Evolutionary conservation across 2,797 vertebrate genomes (phyloP).

Genomic region (Antennarius maculatus): DNA sequence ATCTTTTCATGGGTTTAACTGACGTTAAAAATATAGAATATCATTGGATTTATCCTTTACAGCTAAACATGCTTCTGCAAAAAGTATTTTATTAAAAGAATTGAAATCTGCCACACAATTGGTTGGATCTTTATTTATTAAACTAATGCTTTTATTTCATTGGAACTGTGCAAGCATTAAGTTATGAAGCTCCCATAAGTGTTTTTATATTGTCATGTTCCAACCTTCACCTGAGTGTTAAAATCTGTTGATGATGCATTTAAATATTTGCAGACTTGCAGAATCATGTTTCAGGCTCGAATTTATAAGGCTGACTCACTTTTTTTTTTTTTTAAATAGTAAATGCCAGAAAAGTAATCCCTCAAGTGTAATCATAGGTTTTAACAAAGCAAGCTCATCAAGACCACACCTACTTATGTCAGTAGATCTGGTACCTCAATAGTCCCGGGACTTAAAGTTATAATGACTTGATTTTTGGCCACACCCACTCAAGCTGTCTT

Average conservation of each 20-base stretch:
- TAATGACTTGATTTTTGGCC: constrained; percentile 6
- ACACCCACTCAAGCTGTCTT: constrained; percentile 6
- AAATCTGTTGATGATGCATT: too few relatives aligned
- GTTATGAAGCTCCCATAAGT: not conserved
- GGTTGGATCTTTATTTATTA: constrained; percentile 9
- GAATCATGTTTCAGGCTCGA: constrained; percentile 47
- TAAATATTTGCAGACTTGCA: constrained; percentile 19
- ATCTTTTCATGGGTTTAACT: constrained; percentile 11
- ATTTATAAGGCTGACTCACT: not conserved
- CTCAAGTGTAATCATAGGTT: not conserved
- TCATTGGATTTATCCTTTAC: not conserved
- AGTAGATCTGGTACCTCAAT: constrained; percentile 6
- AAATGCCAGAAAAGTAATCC: not conserved
- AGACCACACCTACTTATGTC: constrained; percentile 8
- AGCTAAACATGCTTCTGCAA: constrained; percentile 34
- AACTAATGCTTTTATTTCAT: not conserved
- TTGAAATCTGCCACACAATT: not conserved
- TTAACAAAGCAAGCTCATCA: not conserved
- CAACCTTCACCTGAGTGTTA: not conserved
- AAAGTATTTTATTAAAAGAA: not conserved
- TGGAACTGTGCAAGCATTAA: not conserved
- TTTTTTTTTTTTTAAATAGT: too few relatives aligned
- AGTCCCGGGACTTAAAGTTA: not conserved
- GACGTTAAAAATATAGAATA: not conserved
- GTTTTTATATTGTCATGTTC: not conserved